phyloP scores from a whole-genome alignment of 2,113 vertebrate genomes.

The Callipepla squamata region DNA sequence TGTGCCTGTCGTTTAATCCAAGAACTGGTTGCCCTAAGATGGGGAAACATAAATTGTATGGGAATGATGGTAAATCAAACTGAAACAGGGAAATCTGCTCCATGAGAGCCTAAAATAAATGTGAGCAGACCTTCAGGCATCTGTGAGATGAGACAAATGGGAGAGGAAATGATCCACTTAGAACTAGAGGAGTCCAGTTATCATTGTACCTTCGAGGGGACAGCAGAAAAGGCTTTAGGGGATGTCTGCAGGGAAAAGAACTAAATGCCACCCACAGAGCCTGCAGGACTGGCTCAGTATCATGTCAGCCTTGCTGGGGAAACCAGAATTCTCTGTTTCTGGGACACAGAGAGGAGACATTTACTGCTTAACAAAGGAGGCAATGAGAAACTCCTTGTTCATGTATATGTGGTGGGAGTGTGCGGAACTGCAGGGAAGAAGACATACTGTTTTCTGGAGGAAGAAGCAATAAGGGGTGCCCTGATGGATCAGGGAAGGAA shows the following conservation, averaged over 20 bases:
- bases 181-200: background rate
- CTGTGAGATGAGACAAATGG: constrained; percentile 16
- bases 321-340: background rate
- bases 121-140: constrained; percentile 3
- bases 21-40: background rate
- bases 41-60: background rate
- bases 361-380: background rate
- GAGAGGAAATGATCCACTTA: constrained; percentile 24
- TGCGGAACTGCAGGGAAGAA: background rate
- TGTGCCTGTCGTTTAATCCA: background rate
- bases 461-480: background rate
- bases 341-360: background rate
- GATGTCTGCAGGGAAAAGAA: background rate
- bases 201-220: background rate
- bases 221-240: background rate
- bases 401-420: background rate
- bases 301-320: background rate
- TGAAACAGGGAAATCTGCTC: background rate
- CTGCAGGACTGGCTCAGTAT: background rate
- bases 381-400: background rate
- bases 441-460: background rate
- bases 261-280: background rate
- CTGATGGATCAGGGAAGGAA: background rate
- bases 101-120: constrained; percentile 23
- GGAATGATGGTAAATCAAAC: constrained; percentile 24